Evolutionary conservation across 1,140 invertebrate species (phyloP).

Genomic region (Drosophila mauritiana): DNA sequence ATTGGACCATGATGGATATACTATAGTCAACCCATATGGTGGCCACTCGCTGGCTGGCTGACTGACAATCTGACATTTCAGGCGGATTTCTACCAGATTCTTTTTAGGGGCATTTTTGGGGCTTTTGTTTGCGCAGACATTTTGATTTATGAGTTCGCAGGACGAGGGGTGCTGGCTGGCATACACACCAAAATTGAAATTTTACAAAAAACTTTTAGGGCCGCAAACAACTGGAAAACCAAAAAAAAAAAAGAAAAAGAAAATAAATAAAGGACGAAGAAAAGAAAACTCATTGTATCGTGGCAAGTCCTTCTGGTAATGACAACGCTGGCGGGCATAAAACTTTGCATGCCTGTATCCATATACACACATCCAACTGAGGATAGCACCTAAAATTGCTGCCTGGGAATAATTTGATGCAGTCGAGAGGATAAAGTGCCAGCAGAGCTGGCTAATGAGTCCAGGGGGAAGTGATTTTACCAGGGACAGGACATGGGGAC

Average conservation of each 20-base stretch:
- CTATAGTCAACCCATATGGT: constrained; percentile 33
- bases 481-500: constrained; percentile 14
- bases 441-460: constrained; percentile 58
- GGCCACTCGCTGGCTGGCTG: constrained; percentile 24
- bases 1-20: constrained; percentile 26
- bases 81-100: constrained; percentile 25
- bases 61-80: constrained; percentile 49
- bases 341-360: constrained; percentile 47
- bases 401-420: constrained; percentile 65
- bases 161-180: constrained; percentile 2
- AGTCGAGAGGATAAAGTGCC: constrained; percentile 40
- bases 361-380: constrained; percentile 33
- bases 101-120: constrained; percentile 40
- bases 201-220: constrained; percentile 62
- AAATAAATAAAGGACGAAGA: not conserved
- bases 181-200: constrained; percentile 66
- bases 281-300: constrained; percentile 47
- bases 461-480: constrained; percentile 24
- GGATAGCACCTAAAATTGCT: constrained; percentile 47
- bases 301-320: constrained; percentile 49
- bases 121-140: constrained; percentile 74
- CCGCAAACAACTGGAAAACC: constrained; percentile 48
- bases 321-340: constrained; percentile 66
- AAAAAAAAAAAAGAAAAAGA: constrained; percentile 1
- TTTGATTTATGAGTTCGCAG: constrained; percentile 77